Conservation (phyloP, 1,140 invertebrate genomes). For the Coelopa frigida region DNA sequence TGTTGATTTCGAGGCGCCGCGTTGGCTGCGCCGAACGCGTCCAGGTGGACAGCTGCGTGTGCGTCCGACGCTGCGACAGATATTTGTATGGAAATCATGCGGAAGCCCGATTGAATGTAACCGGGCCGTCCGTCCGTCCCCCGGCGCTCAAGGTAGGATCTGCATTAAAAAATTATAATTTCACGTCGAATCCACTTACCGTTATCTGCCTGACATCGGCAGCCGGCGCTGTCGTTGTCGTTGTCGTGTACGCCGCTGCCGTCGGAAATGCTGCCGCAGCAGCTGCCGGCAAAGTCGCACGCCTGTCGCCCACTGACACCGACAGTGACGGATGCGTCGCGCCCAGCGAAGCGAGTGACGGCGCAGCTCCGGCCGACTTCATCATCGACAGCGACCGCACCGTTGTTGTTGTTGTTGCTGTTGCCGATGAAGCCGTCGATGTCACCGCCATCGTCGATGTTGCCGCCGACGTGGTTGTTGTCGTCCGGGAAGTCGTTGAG, state of each 20-base stretch:
- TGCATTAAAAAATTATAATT: no score
- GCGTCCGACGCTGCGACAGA: no score
- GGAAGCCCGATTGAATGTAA: no score
- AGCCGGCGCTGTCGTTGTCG: constrained; percentile 22
- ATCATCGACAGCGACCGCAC: no score
- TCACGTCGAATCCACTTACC: constrained; percentile 41
- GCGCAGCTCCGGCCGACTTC: not conserved
- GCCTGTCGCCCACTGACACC: not conserved
- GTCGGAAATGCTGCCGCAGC: constrained; percentile 3
- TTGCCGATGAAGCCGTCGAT: constrained; percentile 3
- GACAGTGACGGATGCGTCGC: not conserved
- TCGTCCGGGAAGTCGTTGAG: constrained; percentile 24
- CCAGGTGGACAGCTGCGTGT: no score
- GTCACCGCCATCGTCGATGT: constrained; percentile 5
- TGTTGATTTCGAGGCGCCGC: no score
- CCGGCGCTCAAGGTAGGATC: no score
- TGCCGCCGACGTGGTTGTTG: constrained; percentile 15
- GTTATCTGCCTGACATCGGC: constrained; percentile 43
- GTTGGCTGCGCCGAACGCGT: no score
- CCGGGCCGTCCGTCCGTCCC: no score
- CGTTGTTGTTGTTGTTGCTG: constrained; percentile 15
- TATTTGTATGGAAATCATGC: no score
- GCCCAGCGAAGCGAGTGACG: no score
- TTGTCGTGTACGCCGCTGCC: constrained; percentile 9
- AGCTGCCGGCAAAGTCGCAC: constrained; percentile 4